Evolutionary conservation across 2,113 vertebrate genomes (phyloP).

Genomic region (Xenopus borealis): DNA sequence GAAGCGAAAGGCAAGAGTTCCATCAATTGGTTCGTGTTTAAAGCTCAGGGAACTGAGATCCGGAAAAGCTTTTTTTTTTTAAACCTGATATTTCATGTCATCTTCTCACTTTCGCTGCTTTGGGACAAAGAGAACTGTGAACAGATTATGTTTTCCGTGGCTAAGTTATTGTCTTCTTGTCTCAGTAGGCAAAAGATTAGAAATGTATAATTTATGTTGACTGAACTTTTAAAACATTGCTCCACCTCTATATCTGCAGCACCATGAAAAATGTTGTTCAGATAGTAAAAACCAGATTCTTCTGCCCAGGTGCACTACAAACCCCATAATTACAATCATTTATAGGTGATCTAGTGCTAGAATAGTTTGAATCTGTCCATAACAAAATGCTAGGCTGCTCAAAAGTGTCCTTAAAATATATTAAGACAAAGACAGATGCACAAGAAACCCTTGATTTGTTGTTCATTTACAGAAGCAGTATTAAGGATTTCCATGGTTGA

Average conservation of each 20-base stretch:
- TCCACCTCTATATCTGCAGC: background rate
- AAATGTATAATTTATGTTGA: conserved; percentile 37
- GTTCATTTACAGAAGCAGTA: too few relatives aligned
- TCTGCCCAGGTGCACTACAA: too few relatives aligned
- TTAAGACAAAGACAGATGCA: too few relatives aligned
- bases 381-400: too few relatives aligned
- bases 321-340: too few relatives aligned
- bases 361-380: too few relatives aligned
- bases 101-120: conserved; percentile 17
- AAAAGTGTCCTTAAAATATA: too few relatives aligned
- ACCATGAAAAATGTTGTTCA: background rate
- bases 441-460: too few relatives aligned
- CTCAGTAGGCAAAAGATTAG: conserved; percentile 30
- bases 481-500: too few relatives aligned
- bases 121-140: conserved; percentile 19
- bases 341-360: too few relatives aligned
- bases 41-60: conserved; percentile 22
- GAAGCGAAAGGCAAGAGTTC: conserved; percentile 32
- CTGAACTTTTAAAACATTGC: conserved; percentile 4
- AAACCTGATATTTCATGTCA: conserved; percentile 35
- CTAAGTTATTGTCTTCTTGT: conserved; percentile 32
- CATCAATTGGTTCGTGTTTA: conserved; percentile 17
- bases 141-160: conserved; percentile 32
- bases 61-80: conserved; percentile 12
- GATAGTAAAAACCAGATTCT: too few relatives aligned